Conservation (phyloP, 2,888 invertebrate species). For the Parasteatoda lunata region DNA sequence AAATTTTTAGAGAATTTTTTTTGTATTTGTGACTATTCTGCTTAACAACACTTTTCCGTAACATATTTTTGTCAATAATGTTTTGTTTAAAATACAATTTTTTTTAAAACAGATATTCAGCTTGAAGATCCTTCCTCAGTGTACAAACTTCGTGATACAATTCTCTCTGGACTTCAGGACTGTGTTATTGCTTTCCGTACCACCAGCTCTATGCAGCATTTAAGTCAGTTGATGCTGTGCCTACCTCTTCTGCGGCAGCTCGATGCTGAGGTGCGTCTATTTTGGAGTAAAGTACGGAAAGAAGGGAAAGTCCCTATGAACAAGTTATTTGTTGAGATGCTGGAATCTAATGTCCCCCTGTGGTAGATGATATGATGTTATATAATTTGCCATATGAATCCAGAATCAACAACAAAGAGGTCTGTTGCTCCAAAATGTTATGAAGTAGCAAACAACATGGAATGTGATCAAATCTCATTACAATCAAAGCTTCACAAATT, state of each 20-base stretch:
- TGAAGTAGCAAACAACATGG: conserved; percentile 19
- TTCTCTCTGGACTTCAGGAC: conserved; percentile 89
- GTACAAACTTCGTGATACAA: conserved; percentile 89
- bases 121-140: conserved; percentile 90
- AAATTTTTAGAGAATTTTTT: too few species aligned
- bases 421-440: conserved; percentile 30
- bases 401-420: conserved; percentile 42
- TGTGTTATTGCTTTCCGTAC: conserved; percentile 83
- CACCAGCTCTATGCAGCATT: conserved; percentile 80
- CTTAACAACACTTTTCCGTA: too few species aligned
- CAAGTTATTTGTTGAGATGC: conserved; percentile 82
- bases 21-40: too few species aligned
- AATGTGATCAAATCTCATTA: conserved; percentile 61
- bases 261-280: conserved; percentile 89
- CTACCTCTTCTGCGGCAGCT: conserved; percentile 92
- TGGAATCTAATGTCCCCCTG: conserved; percentile 69
- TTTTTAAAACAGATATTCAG: conserved; percentile 81
- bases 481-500: conserved; percentile 37
- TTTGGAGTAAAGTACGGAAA: conserved; percentile 91
- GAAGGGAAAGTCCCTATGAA: conserved; percentile 94
- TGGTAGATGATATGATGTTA: conserved; percentile 39
- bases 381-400: conserved; percentile 36
- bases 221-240: conserved; percentile 84
- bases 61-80: too few species aligned
- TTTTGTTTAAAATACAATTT: neutral